Base-by-base conservation (phyloP, 1,140 invertebrate species). In the Bombus pascuorum region DNA sequence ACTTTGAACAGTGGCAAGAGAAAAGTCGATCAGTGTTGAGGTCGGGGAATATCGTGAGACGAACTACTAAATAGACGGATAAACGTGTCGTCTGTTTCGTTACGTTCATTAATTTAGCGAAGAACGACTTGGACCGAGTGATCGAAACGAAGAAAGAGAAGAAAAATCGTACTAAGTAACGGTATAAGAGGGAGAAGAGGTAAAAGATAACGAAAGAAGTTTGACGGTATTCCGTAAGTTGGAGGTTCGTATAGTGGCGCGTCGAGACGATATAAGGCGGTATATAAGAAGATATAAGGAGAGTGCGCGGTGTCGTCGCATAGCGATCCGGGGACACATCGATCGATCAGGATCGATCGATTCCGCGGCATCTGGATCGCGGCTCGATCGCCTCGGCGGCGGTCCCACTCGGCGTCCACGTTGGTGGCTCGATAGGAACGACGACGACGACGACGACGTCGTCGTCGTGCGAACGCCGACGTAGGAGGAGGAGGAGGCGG, bases 381-480 rank as follows among this genome's bases (percentile, higher is more conserved):
- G 68, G 42, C 74, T 70, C 47, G 82, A 84, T 83, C 79, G 62
- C 53, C 84, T 81, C 59, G 66, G 37, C 68, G 81, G 73, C 85
- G 74, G 59, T 57, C 44, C 71, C 68, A 34, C 22, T 78, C 70
- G 75, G n/a, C 74, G 66, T 78, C 62, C 71, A 57, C 75, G 83
- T 81, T 74, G 83, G 79, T 81, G 73, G 66, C 70, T 74, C 73
- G 76, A 78, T 74, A 78, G 74, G 68, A 25, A 86, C 79, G 71
- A 79, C 76, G 74, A 82, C 87, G 87, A 82, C 86, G 82, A 85
- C 77, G 88, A 62, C 83, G 70, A 70, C 81, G 81, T 81, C 76
- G 68, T 80, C 83, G 72, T 81, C 66, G 74, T 70, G 74, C 47
- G 79, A 74, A 34, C 84, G 47, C 73, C 79, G 66, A 79, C 70